A percentile compares a stretch with the other conserved stretches of the same genome.
phyloP scores from a whole-genome alignment of 2,888 invertebrate genomes.

The Rhagophthalmus giganteus region DNA sequence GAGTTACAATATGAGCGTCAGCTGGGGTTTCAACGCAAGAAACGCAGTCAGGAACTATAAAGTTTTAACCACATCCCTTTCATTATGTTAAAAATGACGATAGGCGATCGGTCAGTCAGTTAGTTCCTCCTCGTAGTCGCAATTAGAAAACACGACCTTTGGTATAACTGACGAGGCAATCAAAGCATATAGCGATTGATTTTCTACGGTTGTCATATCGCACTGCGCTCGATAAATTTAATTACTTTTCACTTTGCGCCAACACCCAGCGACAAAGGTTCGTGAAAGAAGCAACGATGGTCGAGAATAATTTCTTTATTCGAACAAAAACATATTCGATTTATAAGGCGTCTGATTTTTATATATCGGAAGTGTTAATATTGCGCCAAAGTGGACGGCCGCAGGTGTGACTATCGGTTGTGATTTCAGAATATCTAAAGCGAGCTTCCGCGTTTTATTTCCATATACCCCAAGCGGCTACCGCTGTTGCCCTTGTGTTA shows the following conservation, averaged over 20 bases:
- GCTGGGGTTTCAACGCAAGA: conserved; percentile 36
- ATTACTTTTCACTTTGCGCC: too few species aligned
- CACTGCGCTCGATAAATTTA: neutral
- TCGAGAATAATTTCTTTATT: too few species aligned
- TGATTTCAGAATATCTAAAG: conserved; percentile 55
- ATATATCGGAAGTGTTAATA: conserved; percentile 50
- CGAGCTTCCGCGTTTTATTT: conserved; percentile 47
- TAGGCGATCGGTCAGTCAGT: too few species aligned
- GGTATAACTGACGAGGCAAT: too few species aligned
- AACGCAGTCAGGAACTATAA: conserved; percentile 14
- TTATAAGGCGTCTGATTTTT: conserved; percentile 34
- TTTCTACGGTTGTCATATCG: neutral
- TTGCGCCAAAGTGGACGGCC: conserved; percentile 46
- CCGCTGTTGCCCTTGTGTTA: conserved; percentile 44
- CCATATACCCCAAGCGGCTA: conserved; percentile 53
- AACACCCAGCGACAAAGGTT: too few species aligned
- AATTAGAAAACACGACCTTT: too few species aligned
- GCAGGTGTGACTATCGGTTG: conserved; percentile 53
- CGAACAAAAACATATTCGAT: conserved; percentile 15
- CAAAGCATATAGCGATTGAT: too few species aligned
- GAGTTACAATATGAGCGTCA: conserved; percentile 46
- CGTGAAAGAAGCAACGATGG: too few species aligned
- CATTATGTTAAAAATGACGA: conserved; percentile 29
- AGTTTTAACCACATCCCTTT: conserved; percentile 34
- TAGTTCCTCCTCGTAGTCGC: too few species aligned